Percentiles rank a stretch among this genome's conserved stretches.
Conservation (phyloP, 2,113 vertebrate genomes). For the Sprattus sprattus region DNA sequence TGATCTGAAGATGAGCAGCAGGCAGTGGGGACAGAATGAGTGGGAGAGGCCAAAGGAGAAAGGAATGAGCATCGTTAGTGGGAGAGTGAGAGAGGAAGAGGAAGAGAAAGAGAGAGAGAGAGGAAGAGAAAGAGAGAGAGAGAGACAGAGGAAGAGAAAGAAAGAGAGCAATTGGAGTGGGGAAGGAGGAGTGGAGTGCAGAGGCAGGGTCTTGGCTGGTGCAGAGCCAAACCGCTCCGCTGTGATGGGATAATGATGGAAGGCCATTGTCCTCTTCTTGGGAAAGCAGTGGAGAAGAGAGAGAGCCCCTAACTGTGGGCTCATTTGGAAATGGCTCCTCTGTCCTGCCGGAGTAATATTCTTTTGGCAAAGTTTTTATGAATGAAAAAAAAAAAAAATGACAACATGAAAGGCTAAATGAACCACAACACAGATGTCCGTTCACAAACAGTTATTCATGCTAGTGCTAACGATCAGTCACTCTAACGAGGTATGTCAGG, state of each 20-base stretch:
- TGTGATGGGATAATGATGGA: conserved; percentile 37
- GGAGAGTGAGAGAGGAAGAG: background rate
- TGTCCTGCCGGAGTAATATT: conserved; percentile 22
- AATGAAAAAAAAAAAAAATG: conserved; percentile 15
- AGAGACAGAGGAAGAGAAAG: background rate
- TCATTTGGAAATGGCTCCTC: conserved; percentile 25
- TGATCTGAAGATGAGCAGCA: background rate
- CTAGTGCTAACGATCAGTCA: background rate
- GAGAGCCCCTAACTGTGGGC: background rate
- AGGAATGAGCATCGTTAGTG: background rate
- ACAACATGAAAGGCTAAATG: background rate
- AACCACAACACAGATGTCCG: conserved; percentile 11
- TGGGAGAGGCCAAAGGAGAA: background rate
- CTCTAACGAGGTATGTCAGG: background rate
- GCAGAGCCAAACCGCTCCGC: conserved; percentile 19
- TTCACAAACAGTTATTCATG: background rate
- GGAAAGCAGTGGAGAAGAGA: conserved; percentile 27
- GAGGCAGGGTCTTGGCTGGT: conserved; percentile 17
- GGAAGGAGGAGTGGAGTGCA: background rate
- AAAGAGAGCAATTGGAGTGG: background rate
- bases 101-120: background rate
- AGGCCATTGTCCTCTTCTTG: conserved; percentile 36
- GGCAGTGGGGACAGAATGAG: background rate
- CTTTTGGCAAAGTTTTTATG: conserved; percentile 16
- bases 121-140: background rate